Conservation (phyloP, 2,888 invertebrate genomes). For the Eupeodes luniger region DNA sequence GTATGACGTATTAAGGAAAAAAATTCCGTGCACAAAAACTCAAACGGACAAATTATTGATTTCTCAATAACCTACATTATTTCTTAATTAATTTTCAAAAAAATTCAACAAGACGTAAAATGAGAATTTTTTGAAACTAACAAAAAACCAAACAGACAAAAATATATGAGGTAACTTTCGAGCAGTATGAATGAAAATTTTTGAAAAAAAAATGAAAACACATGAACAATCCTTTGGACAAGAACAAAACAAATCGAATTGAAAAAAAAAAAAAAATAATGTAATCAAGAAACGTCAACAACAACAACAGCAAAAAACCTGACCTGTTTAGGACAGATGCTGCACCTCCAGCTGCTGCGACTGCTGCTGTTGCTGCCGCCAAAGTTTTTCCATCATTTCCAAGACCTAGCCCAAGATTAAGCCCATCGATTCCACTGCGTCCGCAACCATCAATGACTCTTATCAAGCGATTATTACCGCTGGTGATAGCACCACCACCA, state of each 20-base stretch:
- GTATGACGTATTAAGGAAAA: background rate
- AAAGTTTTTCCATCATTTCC: conserved; percentile 40
- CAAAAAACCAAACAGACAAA: background rate
- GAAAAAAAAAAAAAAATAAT: conserved; percentile 27
- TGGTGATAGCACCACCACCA: background rate
- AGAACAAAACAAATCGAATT: background rate
- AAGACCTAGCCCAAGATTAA: no score
- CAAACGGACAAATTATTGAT: background rate
- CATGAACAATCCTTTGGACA: background rate
- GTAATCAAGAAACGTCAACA: conserved; percentile 41
- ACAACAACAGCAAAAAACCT: conserved; percentile 67
- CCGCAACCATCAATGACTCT: conserved; percentile 43
- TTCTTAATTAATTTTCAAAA: background rate
- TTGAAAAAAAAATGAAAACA: background rate
- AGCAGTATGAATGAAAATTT: conserved; percentile 11
- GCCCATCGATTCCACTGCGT: conserved; percentile 46
- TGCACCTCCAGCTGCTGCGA: conserved; percentile 59
- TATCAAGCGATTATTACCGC: conserved; percentile 54
- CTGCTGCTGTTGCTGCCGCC: conserved; percentile 67
- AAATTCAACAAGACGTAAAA: conserved; percentile 3
- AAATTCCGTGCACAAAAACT: conserved; percentile 14
- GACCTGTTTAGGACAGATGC: conserved; percentile 72
- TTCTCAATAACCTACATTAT: background rate
- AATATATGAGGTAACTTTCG: conserved; percentile 8
- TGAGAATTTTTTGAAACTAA: background rate